phyloP scores from a whole-genome alignment of 2,888 invertebrate genomes.

The Hirtodrosophila confusa region DNA sequence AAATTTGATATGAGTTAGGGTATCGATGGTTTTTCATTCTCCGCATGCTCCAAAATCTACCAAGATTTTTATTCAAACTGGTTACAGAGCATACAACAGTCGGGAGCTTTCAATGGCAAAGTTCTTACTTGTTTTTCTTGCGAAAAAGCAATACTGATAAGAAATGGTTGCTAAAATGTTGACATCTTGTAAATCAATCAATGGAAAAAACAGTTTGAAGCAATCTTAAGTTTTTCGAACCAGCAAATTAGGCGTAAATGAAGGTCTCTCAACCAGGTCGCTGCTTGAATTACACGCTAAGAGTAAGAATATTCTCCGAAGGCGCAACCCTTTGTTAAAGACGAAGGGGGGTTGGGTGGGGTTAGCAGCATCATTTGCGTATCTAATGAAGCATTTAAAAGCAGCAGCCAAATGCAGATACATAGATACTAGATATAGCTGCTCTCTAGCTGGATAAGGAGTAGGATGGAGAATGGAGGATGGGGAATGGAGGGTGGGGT shows the following conservation, averaged over 20 bases:
- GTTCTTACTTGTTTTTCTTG: not conserved
- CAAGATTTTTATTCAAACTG: too few relatives aligned
- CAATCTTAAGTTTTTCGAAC: too few relatives aligned
- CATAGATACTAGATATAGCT: constrained; percentile 12
- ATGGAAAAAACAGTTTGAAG: not conserved
- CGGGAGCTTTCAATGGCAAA: not conserved
- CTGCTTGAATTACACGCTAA: not conserved
- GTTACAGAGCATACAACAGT: too few relatives aligned
- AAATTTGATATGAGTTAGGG: too few relatives aligned
- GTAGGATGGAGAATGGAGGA: too few relatives aligned
- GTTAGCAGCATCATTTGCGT: constrained; percentile 54
- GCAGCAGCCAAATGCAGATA: constrained; percentile 43
- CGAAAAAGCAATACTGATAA: too few relatives aligned
- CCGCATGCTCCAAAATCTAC: too few relatives aligned
- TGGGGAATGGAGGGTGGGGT: not conserved
- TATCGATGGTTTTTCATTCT: too few relatives aligned
- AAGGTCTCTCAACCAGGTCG: not conserved
- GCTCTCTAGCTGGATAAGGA: too few relatives aligned
- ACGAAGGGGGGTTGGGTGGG: not conserved
- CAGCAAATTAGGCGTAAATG: too few relatives aligned
- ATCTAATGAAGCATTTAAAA: constrained; percentile 69
- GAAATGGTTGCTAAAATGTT: too few relatives aligned
- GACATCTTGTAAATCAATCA: constrained; percentile 16
- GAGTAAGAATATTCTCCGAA: too few relatives aligned
- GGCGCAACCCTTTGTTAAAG: not conserved